Evolutionary conservation across 2,888 invertebrate genomes (phyloP).

Genomic region (Dyspetes luteomarginatus): DNA sequence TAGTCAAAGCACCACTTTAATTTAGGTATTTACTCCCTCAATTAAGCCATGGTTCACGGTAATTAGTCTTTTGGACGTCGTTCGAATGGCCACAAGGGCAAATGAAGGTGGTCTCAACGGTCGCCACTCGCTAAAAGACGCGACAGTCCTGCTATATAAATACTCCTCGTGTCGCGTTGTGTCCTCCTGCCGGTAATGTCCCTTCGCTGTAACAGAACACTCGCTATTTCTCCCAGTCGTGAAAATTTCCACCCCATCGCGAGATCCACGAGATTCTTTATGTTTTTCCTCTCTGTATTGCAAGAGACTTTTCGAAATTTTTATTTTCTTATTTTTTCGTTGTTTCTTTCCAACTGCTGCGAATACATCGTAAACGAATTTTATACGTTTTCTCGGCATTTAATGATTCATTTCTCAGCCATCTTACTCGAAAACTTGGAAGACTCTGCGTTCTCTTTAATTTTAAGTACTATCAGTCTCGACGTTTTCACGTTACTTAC

Average conservation of each 20-base stretch:
- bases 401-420: background rate
- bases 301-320: background rate
- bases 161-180: conserved; percentile 5
- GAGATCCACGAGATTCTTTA: background rate
- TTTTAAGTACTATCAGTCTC: background rate
- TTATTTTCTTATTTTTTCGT: background rate
- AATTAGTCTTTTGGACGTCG: conserved; percentile 72
- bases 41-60: conserved; percentile 77
- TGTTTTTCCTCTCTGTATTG: background rate
- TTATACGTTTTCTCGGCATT: background rate
- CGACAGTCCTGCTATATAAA: background rate
- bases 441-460: background rate
- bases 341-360: background rate
- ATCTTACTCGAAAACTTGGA: background rate
- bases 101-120: conserved; percentile 45
- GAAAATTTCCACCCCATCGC: background rate
- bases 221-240: background rate
- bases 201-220: conserved; percentile 19
- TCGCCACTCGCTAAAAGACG: conserved; percentile 38
- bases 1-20: conserved; percentile 73
- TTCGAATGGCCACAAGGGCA: conserved; percentile 43
- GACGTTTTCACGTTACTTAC: background rate
- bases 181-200: background rate
- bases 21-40: conserved; percentile 75
- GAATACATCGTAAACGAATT: background rate